Base-by-base conservation (phyloP, 2,888 invertebrate species). In the Antheraea assamensis region DNA sequence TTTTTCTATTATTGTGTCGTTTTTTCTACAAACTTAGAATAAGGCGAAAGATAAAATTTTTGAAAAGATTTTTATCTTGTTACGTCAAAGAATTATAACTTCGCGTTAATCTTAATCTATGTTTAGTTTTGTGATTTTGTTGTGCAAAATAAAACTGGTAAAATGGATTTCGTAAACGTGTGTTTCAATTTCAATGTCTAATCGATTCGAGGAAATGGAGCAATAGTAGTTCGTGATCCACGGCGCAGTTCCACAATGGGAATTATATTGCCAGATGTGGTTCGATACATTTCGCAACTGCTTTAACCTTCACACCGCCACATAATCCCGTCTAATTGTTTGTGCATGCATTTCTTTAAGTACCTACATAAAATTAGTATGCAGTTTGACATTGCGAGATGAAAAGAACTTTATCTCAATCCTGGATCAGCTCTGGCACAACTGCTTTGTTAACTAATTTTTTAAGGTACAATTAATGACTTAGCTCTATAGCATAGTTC, bases 241-340 rank as follows among this genome's bases (percentile, higher is more conserved):
- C 87, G 86, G 87, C 84, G 83, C 82, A 82, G 77, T 82, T 81
- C 80, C 79, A 92, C 89, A 90, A 90, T 89, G 82, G 87, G 83
- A 87, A 85, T 82, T 85, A 84, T 86, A 88, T 87, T 85, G 84
- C 84, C 82, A 85, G 86, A 87, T 86, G 84, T 81, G 82, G 83
- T 87, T 86, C 87, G 86, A 88, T 87, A 80, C 79, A 84, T 91
- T 91, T 88, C 85, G 86, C 84, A 88, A 89, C 21, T 55, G 68
- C n/a, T 78, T 73, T 85, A 87, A 88, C 91, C 90, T 91, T 91
- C 90, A 84, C 78, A 81, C 81, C 78, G 78, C 81, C 84, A 77
- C 80, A 82, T 81, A 78, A 83, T 85, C 85, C 87, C 87, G 85
- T 83, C 84, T 81, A 83, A 83, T 83, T 79, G 79, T 76, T 74